Percentiles rank a stretch among this genome's conserved stretches.
Evolutionary conservation across 2,797 vertebrate species (phyloP).

Genomic region (Tinamus major): DNA sequence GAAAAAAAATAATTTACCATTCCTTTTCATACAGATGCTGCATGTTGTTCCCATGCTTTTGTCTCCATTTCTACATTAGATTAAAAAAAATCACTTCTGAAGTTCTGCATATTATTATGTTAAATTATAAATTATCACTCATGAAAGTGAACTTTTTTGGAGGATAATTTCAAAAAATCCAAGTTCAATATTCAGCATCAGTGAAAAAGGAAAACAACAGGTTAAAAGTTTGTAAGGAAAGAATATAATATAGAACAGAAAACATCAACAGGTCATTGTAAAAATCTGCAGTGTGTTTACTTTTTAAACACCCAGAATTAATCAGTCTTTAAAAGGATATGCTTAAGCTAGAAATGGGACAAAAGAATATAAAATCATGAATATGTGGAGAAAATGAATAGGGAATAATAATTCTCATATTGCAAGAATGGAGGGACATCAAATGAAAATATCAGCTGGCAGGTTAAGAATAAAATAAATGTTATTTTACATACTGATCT

Average conservation of each 20-base stretch:
- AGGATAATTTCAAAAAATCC: background rate
- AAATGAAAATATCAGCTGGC: background rate
- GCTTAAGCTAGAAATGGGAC: background rate
- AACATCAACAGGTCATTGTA: background rate
- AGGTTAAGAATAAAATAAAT: background rate
- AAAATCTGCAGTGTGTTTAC: background rate
- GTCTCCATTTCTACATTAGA: background rate
- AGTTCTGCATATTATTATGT: background rate
- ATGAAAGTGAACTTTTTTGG: conserved; percentile 3
- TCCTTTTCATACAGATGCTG: background rate
- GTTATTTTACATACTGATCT: background rate
- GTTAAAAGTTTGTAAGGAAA: background rate
- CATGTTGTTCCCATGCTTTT: background rate
- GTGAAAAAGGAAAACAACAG: background rate
- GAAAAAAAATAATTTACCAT: background rate
- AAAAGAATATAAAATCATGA: background rate
- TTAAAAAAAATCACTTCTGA: background rate
- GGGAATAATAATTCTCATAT: background rate
- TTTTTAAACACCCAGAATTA: background rate
- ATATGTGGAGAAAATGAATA: background rate
- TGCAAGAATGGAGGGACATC: background rate
- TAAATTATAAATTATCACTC: background rate
- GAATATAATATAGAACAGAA: background rate
- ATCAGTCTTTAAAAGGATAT: background rate
- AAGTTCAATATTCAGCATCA: background rate